A percentile compares a stretch with the other conserved stretches of the same genome.
Evolutionary conservation across 2,797 vertebrate species (phyloP).

Genomic region (Enteromius paludinosus): DNA sequence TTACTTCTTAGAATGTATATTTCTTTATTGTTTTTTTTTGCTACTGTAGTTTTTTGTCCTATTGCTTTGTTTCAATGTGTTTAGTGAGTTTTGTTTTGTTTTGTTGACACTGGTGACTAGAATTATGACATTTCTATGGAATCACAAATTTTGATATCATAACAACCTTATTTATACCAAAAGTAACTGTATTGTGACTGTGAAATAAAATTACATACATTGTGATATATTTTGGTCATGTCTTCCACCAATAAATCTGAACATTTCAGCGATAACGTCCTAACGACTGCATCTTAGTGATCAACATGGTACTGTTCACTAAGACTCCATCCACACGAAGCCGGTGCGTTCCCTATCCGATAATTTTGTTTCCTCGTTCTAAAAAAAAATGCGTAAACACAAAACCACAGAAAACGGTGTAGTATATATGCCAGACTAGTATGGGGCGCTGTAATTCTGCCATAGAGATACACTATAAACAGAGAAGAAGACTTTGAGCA

Average conservation of each 20-base stretch:
- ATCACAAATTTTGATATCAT: not conserved
- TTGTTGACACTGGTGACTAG: not conserved
- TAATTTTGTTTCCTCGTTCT: too few relatives aligned
- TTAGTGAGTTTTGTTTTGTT: not conserved
- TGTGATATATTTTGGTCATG: not conserved
- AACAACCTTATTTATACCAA: not conserved
- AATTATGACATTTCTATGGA: not conserved
- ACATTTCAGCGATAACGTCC: not conserved
- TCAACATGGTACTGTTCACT: not conserved
- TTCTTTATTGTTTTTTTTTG: too few relatives aligned
- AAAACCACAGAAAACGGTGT: too few relatives aligned
- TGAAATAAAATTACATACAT: not conserved
- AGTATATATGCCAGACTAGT: too few relatives aligned
- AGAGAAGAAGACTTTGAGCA: too few relatives aligned
- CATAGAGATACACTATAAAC: too few relatives aligned
- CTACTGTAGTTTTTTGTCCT: too few relatives aligned
- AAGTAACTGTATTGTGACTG: not conserved
- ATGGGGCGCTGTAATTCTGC: too few relatives aligned
- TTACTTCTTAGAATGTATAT: not conserved
- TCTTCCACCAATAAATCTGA: not conserved
- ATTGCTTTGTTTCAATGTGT: too few relatives aligned
- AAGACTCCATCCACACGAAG: too few relatives aligned
- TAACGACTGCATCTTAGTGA: not conserved
- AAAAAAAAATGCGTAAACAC: too few relatives aligned
- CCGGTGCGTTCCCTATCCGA: too few relatives aligned